Evolutionary conservation across 2,113 vertebrate species (phyloP), one percentile per base, ranked within the genome.

Genomic region (Chloropsis hardwickii): DNA sequence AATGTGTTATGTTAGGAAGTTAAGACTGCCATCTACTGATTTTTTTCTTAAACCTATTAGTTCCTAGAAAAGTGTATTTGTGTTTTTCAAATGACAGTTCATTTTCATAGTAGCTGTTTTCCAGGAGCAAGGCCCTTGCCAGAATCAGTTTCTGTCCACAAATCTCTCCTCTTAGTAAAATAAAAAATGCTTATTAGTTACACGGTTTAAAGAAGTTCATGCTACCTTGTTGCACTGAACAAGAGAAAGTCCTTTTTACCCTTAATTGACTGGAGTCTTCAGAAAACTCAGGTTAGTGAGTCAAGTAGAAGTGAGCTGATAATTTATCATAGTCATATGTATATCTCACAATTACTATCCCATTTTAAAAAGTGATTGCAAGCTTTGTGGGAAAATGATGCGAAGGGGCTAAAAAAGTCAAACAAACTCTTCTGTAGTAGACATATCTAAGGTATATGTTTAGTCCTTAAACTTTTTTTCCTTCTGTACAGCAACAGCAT

Each of bases 21-120:
- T 98, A 98, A 99, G 98, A 98, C 98, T 99, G 99, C 99, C 99
- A 99, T 98, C 99, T 99, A 97, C 98, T 99, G 99, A 98, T 98
- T 92, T 98, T 87, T 98, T 94, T 83, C 88, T 95, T 72, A 97
- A 97, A 94, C 91, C 90, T 95, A 42, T 96, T 97, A 97, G 83
- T 69, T 94, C 86, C 65, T 76, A 44, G 92, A 78, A 94, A 96
- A 74, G 87, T 86, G 39, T 94, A 47, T 79, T 51, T 94, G 95
- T 79, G 33, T 96, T 96, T 96, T 96, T 97, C 96, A 94, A 74
- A 74, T 96, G 97, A 96, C 98, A 97, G 97, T 97, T 98, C 92
- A 92, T 92, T 97, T 93, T 97, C 97, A 97, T 98, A 97, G 97
- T 91, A 98, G 97, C 64, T 95, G 3, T 92, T 90, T 90, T 90